A percentile compares a stretch with the other conserved stretches of the same genome.
phyloP scores from a whole-genome alignment of 53 echinoderm and acorn worm species.

The Paracentrotus lividus region DNA sequence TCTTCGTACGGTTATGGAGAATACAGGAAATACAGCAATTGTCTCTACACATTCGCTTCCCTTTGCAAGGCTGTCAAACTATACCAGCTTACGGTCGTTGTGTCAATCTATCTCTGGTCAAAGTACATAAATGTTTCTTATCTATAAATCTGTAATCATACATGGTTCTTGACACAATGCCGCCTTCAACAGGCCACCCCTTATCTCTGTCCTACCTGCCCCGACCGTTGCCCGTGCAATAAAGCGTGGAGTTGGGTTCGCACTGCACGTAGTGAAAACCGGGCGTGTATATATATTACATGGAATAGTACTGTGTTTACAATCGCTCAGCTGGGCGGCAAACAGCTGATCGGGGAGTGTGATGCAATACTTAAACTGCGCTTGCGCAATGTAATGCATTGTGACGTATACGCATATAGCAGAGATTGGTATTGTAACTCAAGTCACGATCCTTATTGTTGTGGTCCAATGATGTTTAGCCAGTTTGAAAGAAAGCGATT shows the following conservation, averaged over 20 bases:
- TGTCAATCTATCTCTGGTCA: not conserved
- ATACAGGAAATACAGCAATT: not conserved
- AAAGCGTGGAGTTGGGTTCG: not conserved
- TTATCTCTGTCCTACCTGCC: not conserved
- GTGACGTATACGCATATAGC: conserved; percentile 5
- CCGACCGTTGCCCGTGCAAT: not conserved
- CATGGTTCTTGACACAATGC: not conserved
- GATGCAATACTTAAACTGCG: conserved; percentile 46
- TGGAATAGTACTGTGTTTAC: conserved; percentile 29
- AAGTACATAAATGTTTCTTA: not conserved
- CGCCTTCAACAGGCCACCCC: not conserved
- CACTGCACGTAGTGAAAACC: not conserved
- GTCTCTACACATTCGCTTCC: not conserved
- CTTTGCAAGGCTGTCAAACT: not conserved
- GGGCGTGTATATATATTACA: no score
- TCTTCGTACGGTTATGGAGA: not conserved
- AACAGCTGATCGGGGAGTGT: conserved; percentile 37
- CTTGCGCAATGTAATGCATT: not conserved
- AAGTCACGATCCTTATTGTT: no score
- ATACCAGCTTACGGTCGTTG: not conserved
- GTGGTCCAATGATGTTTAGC: no score
- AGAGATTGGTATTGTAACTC: no score
- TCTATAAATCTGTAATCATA: not conserved
- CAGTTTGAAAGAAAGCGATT: no score
- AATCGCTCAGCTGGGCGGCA: not conserved